A percentile compares a stretch with the other conserved stretches of the same genome.
phyloP scores from a whole-genome alignment of 2,113 vertebrate genomes.

The Phaethon lepturus region DNA sequence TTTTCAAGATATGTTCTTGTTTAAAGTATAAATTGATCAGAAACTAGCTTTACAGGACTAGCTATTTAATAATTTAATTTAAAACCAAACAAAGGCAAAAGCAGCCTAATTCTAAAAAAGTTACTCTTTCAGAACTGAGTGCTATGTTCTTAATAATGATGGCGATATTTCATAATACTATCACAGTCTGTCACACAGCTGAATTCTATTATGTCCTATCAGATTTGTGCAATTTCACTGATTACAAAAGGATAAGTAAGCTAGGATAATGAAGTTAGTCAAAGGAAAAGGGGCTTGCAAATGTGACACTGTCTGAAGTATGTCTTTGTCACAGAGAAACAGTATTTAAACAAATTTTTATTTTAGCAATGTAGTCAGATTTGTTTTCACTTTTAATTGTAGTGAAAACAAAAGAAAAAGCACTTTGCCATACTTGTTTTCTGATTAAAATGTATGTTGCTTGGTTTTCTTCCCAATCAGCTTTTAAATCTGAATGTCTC shows the following conservation, averaged over 20 bases:
- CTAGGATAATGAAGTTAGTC: neutral
- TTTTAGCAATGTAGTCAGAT: neutral
- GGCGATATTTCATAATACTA: neutral
- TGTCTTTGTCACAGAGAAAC: neutral
- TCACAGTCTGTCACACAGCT: neutral
- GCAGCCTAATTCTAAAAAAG: neutral
- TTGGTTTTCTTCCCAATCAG: neutral
- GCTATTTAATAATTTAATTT: neutral
- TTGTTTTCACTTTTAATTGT: neutral
- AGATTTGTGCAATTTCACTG: neutral
- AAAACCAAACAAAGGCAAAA: neutral
- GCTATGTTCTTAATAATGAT: neutral
- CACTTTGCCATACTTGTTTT: neutral
- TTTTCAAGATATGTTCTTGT: neutral
- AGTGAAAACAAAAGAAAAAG: neutral
- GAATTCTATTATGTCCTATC: neutral
- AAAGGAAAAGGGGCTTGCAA: neutral
- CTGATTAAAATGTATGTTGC: neutral
- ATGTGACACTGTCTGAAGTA: neutral
- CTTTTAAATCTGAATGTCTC: neutral
- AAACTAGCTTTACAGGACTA: neutral
- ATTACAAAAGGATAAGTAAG: neutral
- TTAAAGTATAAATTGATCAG: neutral
- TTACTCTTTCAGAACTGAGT: neutral
- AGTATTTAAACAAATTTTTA: neutral